Percentiles rank a stretch among this genome's conserved stretches.
Conservation (phyloP, 1,140 invertebrate species). For the Vanessa atalanta region DNA sequence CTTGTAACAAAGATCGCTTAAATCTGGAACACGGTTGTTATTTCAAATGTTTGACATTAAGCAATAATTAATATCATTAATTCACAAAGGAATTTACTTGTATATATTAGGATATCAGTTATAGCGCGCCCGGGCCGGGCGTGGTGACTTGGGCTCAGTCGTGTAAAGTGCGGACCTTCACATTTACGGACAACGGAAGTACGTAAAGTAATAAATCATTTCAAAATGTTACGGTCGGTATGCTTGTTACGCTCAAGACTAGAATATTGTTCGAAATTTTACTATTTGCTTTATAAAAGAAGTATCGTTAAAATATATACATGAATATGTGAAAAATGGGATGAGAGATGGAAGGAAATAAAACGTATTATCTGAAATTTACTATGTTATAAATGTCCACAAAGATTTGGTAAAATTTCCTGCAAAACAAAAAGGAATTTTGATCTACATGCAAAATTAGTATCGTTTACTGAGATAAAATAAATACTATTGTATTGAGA, state of each 20-base stretch:
- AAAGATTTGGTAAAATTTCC: too few relatives aligned
- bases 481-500: too few relatives aligned
- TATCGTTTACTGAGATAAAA: too few relatives aligned
- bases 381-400: too few relatives aligned
- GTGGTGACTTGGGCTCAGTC: conserved; percentile 2
- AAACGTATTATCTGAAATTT: too few relatives aligned
- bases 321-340: too few relatives aligned
- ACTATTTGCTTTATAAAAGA: too few relatives aligned
- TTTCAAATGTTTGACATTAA: not conserved
- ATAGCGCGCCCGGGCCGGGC: not conserved
- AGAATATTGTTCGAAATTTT: not conserved
- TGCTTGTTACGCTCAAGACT: not conserved
- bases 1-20: not conserved
- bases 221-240: conserved; percentile 16
- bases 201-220: conserved; percentile 22
- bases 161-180: conserved; percentile 23
- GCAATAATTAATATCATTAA: not conserved
- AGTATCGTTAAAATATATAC: too few relatives aligned
- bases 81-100: not conserved
- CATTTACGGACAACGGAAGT: conserved; percentile 27
- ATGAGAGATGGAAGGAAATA: too few relatives aligned
- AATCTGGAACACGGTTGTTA: not conserved
- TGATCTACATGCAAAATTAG: too few relatives aligned
- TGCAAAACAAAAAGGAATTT: too few relatives aligned
- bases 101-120: not conserved